A percentile compares a stretch with the other conserved stretches of the same genome.
Conservation (phyloP, 2,888 invertebrate genomes). For the Mycalesis mineus region DNA sequence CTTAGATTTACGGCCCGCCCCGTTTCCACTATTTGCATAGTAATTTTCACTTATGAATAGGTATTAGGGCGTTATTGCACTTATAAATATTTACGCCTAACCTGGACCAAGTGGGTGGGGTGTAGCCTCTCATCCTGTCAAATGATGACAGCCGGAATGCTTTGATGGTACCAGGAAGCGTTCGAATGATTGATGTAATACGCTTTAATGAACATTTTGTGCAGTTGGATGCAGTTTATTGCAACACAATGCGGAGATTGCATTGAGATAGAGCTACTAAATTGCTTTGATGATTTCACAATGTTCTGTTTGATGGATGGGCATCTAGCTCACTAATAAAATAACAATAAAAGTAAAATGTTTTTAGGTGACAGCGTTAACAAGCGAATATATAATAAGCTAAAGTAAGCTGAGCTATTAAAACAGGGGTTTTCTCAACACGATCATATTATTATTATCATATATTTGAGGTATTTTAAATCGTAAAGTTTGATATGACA, state of each 20-base stretch:
- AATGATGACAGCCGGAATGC: slow-evolving; percentile 54
- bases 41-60: slow-evolving; percentile 78
- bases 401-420: no score
- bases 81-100: slow-evolving; percentile 73
- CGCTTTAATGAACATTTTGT: slow-evolving; percentile 58
- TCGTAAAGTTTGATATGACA: no score
- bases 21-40: slow-evolving; percentile 73
- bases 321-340: no score
- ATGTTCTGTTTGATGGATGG: background rate
- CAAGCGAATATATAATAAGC: no score
- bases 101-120: slow-evolving; percentile 53
- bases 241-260: slow-evolving; percentile 22
- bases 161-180: slow-evolving; percentile 51
- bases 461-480: no score
- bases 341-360: no score
- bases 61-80: slow-evolving; percentile 71
- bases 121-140: slow-evolving; percentile 61
- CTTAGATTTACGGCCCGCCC: slow-evolving; percentile 60
- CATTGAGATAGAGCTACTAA: slow-evolving; percentile 4
- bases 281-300: slow-evolving; percentile 3
- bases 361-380: no score
- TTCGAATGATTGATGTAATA: slow-evolving; percentile 52
- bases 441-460: no score
- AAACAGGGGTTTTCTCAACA: no score
- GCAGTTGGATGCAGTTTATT: slow-evolving; percentile 33